phyloP scores from a whole-genome alignment of 2,797 vertebrate species.

The Schizopygopsis pylzovi region DNA sequence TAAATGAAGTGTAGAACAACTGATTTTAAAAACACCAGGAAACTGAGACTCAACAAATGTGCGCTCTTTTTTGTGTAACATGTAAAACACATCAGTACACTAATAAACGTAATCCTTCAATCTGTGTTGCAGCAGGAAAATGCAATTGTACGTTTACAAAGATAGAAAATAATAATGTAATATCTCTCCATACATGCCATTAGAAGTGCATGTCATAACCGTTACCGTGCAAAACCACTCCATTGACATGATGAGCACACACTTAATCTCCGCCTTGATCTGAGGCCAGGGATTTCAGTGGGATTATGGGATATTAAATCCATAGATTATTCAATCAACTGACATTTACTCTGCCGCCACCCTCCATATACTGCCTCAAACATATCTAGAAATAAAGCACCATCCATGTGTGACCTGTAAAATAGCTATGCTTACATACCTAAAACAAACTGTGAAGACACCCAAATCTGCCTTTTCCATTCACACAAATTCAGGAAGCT shows the following conservation, averaged over 20 bases:
- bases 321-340: conserved; percentile 84
- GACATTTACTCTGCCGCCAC: conserved; percentile 64
- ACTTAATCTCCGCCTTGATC: conserved; percentile 70
- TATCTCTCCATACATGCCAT: conserved; percentile 43
- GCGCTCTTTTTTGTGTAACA: background rate
- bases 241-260: conserved; percentile 64
- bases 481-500: conserved; percentile 61
- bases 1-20: background rate
- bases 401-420: background rate
- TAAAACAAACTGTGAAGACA: background rate
- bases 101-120: conserved; percentile 3
- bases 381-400: background rate
- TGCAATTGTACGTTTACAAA: background rate
- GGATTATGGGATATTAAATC: conserved; percentile 83
- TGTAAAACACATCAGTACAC: background rate
- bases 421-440: background rate
- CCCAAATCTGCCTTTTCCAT: background rate
- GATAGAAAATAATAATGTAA: background rate
- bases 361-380: conserved; percentile 12
- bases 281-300: conserved; percentile 70
- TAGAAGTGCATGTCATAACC: background rate
- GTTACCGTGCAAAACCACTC: conserved; percentile 13
- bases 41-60: background rate
- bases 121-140: background rate
- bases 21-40: background rate